Percentiles rank a stretch among this genome's conserved stretches.
Conservation (phyloP, 2,888 invertebrate species). For the Aleiodes testaceus region DNA sequence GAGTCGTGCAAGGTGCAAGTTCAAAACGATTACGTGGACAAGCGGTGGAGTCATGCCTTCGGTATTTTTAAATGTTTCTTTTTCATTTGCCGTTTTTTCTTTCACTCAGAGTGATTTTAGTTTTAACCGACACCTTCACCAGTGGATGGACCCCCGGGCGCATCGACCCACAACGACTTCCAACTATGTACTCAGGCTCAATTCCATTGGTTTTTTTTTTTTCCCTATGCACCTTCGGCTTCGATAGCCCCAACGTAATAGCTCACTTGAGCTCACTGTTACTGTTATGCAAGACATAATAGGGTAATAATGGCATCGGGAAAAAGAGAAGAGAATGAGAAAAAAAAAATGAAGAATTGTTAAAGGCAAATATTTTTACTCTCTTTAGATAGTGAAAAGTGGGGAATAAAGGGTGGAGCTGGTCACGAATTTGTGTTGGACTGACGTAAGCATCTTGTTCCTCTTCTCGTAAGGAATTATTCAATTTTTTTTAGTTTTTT, state of each 20-base stretch:
- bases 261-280: constrained; percentile 67
- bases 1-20: constrained; percentile 61
- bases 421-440: constrained; percentile 67
- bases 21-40: constrained; percentile 62
- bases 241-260: constrained; percentile 64
- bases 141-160: constrained; percentile 52
- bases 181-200: constrained; percentile 26
- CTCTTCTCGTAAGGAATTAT: constrained; percentile 55
- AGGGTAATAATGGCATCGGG: constrained; percentile 69
- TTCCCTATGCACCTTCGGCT: constrained; percentile 32
- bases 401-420: constrained; percentile 67
- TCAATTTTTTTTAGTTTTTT: no score
- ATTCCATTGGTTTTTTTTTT: constrained; percentile 30
- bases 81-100: constrained; percentile 32
- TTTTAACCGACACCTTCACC: constrained; percentile 24
- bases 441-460: constrained; percentile 69
- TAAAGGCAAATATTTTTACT: constrained; percentile 36
- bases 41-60: constrained; percentile 46
- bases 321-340: constrained; percentile 14
- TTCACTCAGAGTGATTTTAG: constrained; percentile 9
- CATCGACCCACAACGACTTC: constrained; percentile 56
- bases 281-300: constrained; percentile 72
- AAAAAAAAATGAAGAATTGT: constrained; percentile 20
- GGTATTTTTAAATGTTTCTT: not conserved
- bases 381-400: constrained; percentile 49